phyloP scores from a whole-genome alignment of 2,888 invertebrate genomes.

The Xylocampa areola region DNA sequence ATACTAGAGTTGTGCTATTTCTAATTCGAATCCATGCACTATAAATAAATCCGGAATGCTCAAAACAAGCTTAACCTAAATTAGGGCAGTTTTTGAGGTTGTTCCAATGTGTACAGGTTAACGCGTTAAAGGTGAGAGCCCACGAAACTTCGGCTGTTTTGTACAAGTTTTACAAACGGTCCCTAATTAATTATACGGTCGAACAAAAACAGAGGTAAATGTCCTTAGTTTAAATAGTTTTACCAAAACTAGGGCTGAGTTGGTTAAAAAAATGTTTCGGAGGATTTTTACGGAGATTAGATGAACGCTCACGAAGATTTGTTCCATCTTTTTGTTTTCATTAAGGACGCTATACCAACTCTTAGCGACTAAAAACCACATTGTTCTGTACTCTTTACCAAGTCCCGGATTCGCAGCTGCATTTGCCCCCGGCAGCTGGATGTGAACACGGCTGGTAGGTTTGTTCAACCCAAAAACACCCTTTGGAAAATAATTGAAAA shows the following conservation, averaged over 20 bases:
- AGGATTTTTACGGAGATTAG: no score
- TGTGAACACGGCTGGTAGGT: no score
- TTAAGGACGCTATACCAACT: no score
- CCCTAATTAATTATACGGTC: conserved; percentile 54
- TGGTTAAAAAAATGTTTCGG: conserved; percentile 25
- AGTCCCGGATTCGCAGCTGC: no score
- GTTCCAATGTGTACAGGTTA: conserved; percentile 32
- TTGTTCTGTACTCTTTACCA: no score
- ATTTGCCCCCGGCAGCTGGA: no score
- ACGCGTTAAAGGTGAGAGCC: conserved; percentile 43
- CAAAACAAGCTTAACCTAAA: conserved; percentile 5
- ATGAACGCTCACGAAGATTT: no score
- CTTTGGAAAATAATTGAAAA: no score
- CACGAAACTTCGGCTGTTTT: conserved; percentile 53
- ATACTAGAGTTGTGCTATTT: no score
- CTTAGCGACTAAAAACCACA: no score
- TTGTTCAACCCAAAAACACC: no score
- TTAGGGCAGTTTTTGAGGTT: conserved; percentile 46
- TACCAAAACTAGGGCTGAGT: conserved; percentile 12
- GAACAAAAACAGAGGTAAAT: conserved; percentile 37
- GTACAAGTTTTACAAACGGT: conserved; percentile 54
- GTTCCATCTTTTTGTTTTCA: no score
- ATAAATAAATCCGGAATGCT: conserved; percentile 5
- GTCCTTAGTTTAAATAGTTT: conserved; percentile 56
- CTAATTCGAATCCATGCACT: neutral